Percentiles rank a stretch among this genome's conserved stretches.
Conservation (phyloP, 1,140 invertebrate genomes). For the Lepidurus apus region DNA sequence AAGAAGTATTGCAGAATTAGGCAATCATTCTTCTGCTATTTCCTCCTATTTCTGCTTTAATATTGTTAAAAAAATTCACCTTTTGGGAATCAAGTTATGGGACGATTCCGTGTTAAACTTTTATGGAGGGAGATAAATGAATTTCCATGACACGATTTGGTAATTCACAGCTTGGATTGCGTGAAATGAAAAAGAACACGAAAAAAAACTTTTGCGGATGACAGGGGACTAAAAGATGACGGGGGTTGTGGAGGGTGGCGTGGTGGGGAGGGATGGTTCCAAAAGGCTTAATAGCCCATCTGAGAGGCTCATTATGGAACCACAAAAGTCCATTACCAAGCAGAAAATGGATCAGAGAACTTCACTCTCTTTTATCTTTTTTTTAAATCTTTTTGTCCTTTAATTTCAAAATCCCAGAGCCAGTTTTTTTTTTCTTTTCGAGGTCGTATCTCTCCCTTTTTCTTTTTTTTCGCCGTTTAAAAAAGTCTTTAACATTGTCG, state of each 20-base stretch:
- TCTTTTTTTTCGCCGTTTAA: no score
- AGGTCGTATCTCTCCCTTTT: no score
- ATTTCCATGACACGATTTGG: not conserved
- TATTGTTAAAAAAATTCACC: no score
- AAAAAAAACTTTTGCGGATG: not conserved
- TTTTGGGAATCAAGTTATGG: not conserved
- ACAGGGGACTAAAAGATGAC: not conserved
- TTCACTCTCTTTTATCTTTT: not conserved
- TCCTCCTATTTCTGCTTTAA: no score
- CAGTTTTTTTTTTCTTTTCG: no score
- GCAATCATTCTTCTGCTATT: no score
- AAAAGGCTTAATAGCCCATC: slow-evolving; percentile 1
- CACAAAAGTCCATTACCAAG: not conserved
- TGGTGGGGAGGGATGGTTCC: not conserved
- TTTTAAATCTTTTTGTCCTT: not conserved
- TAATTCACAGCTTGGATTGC: slow-evolving; percentile 1
- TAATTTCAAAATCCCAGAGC: no score
- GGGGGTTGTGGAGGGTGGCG: not conserved
- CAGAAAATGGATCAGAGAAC: not conserved
- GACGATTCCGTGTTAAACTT: not conserved
- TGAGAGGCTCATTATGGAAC: slow-evolving; percentile 9
- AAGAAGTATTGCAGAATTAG: no score
- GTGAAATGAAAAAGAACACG: not conserved
- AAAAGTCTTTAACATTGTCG: no score
- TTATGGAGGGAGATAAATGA: not conserved